Conservation (phyloP, 1,140 invertebrate genomes). For the Vanessa tameamea region DNA sequence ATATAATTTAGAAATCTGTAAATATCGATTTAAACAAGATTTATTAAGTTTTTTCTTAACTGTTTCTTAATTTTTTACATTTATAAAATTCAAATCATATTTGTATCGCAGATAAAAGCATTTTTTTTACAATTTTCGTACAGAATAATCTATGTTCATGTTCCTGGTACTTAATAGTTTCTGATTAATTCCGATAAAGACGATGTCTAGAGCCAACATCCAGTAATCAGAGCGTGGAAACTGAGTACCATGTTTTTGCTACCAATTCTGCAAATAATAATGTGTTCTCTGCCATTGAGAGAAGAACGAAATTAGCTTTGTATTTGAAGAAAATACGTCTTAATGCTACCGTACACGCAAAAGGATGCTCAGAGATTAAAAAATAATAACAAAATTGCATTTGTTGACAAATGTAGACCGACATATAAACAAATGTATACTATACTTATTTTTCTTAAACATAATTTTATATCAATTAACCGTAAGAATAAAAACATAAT, state of each 20-base stretch:
- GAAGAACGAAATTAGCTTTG: slow-evolving; percentile 22
- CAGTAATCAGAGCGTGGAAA: slow-evolving; percentile 80
- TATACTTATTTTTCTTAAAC: not conserved
- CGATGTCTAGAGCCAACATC: slow-evolving; percentile 79
- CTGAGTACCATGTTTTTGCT: slow-evolving; percentile 71
- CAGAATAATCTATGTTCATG: not conserved
- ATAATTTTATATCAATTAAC: not conserved
- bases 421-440: slow-evolving; percentile 5
- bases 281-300: slow-evolving; percentile 38
- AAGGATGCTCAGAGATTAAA: slow-evolving; percentile 45
- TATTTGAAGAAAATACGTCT: slow-evolving; percentile 41
- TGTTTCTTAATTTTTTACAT: too few species aligned
- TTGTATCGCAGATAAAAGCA: too few species aligned
- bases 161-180: slow-evolving; percentile 46
- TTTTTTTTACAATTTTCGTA: not conserved
- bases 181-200: slow-evolving; percentile 77
- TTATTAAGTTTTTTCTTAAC: too few species aligned
- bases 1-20: too few species aligned
- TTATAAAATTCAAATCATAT: too few species aligned
- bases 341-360: slow-evolving; percentile 54
- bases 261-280: slow-evolving; percentile 45
- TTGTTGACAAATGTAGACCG: slow-evolving; percentile 20
- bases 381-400: slow-evolving; percentile 18
- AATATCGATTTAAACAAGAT: too few species aligned
- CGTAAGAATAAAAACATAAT: not conserved